Conservation (phyloP, 2,797 vertebrate genomes). For the Mormyrops boulengeri region DNA sequence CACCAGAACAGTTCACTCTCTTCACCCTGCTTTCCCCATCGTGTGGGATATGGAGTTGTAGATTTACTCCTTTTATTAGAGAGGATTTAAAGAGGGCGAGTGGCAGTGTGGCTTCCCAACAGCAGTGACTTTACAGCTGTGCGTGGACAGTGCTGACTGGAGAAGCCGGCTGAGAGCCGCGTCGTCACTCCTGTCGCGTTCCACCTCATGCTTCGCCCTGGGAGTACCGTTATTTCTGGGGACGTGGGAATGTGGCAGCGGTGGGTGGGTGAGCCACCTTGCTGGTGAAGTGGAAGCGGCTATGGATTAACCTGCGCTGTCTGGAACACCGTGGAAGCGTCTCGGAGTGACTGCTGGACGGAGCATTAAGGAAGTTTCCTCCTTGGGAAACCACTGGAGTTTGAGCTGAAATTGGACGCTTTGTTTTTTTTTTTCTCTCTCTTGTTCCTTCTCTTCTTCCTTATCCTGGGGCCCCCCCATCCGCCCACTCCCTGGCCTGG, state of each 20-base stretch:
- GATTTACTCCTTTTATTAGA: not conserved
- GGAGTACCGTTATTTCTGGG: constrained; percentile 28
- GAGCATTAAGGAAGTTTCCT: constrained; percentile 33
- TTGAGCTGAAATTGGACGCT: constrained; percentile 44
- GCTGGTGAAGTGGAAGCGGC: constrained; percentile 49
- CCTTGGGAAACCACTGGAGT: constrained; percentile 46
- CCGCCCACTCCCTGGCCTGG: constrained; percentile 43
- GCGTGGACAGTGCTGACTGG: not conserved
- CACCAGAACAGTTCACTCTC: not conserved
- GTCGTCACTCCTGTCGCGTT: not conserved
- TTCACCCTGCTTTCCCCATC: not conserved
- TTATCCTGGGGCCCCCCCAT: constrained; percentile 13
- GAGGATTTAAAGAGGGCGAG: not conserved
- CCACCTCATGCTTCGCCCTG: too few relatives aligned
- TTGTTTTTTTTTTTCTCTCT: constrained; percentile 34
- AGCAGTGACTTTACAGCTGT: not conserved
- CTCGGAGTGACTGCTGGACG: constrained; percentile 42
- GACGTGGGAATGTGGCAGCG: constrained; percentile 43
- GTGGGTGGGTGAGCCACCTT: constrained; percentile 46
- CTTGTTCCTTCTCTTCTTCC: not conserved
- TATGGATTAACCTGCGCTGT: constrained; percentile 58
- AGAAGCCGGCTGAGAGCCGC: not conserved
- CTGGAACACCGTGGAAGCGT: constrained; percentile 54
- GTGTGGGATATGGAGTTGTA: not conserved
- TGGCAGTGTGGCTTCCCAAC: not conserved